A percentile compares a stretch with the other conserved stretches of the same genome.
Conservation (phyloP, 2,113 vertebrate species). For the Cynopterus brachyotis region DNA sequence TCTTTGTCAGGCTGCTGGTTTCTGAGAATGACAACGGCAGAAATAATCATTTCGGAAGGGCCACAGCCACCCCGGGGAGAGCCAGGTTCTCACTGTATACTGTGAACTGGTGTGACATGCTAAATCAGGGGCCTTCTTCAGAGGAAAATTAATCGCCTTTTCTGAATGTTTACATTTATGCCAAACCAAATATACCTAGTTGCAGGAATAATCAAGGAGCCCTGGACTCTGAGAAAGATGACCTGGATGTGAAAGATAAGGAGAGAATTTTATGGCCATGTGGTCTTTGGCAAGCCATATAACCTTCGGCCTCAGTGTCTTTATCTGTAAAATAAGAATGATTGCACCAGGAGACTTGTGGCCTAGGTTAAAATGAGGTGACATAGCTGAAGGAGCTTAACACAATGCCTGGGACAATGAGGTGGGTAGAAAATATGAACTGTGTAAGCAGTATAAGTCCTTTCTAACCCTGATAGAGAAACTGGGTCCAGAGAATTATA, state of each 20-base stretch:
- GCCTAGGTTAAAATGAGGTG: neutral
- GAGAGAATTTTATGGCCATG: neutral
- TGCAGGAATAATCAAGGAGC: neutral
- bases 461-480: neutral
- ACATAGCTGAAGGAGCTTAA: neutral
- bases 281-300: neutral
- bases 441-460: neutral
- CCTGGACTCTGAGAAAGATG: neutral
- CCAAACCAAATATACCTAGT: neutral
- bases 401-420: neutral
- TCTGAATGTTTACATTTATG: neutral
- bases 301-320: neutral
- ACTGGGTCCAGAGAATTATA: neutral
- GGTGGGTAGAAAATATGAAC: neutral
- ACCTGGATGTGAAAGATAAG: neutral
- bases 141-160: neutral
- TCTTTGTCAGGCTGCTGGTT: neutral
- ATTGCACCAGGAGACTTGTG: neutral
- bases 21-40: neutral
- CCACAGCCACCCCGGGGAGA: neutral
- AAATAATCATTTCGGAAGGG: too few relatives aligned
- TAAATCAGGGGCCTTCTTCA: neutral
- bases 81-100: neutral
- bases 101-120: too few relatives aligned
- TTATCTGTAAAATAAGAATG: neutral